These are phyloP conservation scores for Andricus grossulariae DNA, from an alignment of 1,140 invertebrate genomes.

Conservation along the genomic window DNA sequence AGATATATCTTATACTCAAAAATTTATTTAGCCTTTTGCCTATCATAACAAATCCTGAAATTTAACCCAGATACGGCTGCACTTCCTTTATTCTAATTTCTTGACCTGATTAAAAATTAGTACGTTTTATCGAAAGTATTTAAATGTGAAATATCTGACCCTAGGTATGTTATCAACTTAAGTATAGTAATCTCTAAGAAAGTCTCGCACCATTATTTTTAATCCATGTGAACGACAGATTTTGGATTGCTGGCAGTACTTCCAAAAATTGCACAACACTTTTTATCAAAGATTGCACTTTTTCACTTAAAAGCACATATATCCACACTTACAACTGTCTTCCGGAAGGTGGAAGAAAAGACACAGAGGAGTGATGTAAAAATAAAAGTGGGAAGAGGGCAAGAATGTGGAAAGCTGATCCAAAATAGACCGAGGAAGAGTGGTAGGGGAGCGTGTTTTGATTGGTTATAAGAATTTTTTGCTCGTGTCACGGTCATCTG, in stretches of 20 bases:
- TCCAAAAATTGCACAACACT: no score
- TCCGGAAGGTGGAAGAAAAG: not conserved
- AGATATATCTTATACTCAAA: no score
- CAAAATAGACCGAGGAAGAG: slow-evolving; percentile 19
- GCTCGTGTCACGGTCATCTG: not conserved
- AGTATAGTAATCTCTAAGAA: not conserved
- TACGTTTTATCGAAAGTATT: no score
- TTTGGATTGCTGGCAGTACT: slow-evolving; percentile 33
- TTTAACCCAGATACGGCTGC: no score
- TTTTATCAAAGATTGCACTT: slow-evolving; percentile 3
- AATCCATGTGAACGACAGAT: slow-evolving; percentile 48
- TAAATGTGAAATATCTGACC: no score
- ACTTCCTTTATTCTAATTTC: no score
- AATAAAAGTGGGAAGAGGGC: not conserved
- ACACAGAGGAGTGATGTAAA: no score
- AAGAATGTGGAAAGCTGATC: not conserved
- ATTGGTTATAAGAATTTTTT: slow-evolving; percentile 31
- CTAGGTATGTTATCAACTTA: no score
- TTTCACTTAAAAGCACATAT: slow-evolving; percentile 29
- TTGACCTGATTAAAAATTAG: no score
- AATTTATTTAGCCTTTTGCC: no score
- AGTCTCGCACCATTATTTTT: slow-evolving; percentile 60
- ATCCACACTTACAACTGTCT: slow-evolving; percentile 18
- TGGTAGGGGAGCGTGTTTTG: slow-evolving; percentile 6
- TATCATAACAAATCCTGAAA: no score